Percentiles rank a stretch among this genome's conserved stretches.
Evolutionary conservation across 2,888 invertebrate genomes (phyloP).

Genomic region (Pristionchus exspectatus): DNA sequence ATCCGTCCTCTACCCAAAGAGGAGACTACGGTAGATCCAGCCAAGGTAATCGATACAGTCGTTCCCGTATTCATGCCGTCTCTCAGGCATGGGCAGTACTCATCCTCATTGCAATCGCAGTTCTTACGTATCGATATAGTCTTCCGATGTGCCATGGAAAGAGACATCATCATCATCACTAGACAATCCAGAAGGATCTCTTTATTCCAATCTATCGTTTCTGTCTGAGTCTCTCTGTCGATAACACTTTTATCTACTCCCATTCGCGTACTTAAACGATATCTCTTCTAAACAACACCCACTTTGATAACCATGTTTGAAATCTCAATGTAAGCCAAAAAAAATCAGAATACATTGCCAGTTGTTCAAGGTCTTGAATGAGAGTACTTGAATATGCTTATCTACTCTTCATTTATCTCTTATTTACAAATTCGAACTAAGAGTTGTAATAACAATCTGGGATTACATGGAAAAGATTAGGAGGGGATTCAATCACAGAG

Average conservation of each 20-base stretch:
- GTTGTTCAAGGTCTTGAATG: not conserved
- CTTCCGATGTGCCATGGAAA: conserved; percentile 29
- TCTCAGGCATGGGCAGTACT: conserved; percentile 44
- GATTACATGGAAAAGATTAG: conserved; percentile 28
- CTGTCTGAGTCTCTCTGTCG: conserved; percentile 31
- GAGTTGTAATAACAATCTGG: conserved; percentile 27
- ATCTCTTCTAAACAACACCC: not conserved
- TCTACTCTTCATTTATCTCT: conserved; percentile 29
- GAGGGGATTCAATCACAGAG: conserved; percentile 34
- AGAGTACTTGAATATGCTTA: not conserved
- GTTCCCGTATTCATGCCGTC: not conserved
- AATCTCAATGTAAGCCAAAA: not conserved
- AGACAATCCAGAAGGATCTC: not conserved
- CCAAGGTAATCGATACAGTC: conserved; percentile 6
- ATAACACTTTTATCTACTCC: conserved; percentile 50
- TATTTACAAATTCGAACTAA: conserved; percentile 51
- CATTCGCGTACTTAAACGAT: not conserved
- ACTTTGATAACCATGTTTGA: not conserved
- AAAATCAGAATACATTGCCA: no score
- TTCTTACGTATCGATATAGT: conserved; percentile 30
- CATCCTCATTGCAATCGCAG: conserved; percentile 36
- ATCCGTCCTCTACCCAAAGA: not conserved
- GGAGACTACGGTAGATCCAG: not conserved
- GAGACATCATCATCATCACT: conserved; percentile 26
- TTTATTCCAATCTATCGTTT: not conserved